phyloP scores from a whole-genome alignment of 2,888 invertebrate genomes.

The Dryobota labecula region DNA sequence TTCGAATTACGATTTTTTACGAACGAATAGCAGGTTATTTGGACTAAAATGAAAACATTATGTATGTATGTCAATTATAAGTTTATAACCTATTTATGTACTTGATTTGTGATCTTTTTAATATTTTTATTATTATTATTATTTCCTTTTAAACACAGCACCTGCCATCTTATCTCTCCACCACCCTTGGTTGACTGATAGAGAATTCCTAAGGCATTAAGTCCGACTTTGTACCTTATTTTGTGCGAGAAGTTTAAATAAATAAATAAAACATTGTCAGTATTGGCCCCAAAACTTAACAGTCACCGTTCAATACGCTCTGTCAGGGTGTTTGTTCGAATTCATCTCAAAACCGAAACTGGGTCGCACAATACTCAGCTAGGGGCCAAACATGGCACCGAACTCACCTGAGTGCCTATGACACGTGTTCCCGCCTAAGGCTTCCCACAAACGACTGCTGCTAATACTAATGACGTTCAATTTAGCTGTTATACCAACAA shows the following conservation, averaged over 20 bases:
- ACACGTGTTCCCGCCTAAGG: conserved; percentile 54
- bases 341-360: conserved; percentile 47
- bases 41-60: neutral
- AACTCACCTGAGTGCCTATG: conserved; percentile 41
- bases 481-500: conserved; percentile 46
- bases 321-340: conserved; percentile 26
- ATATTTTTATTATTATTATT: too few species aligned
- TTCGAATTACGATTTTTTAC: neutral
- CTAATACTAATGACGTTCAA: conserved; percentile 56
- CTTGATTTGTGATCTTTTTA: too few species aligned
- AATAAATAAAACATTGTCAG: neutral
- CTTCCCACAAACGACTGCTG: conserved; percentile 50
- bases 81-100: too few species aligned
- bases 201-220: too few species aligned
- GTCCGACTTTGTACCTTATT: too few species aligned
- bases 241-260: too few species aligned
- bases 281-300: neutral
- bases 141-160: too few species aligned
- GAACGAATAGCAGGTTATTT: neutral
- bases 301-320: conserved; percentile 13
- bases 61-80: too few species aligned
- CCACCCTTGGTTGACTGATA: too few species aligned
- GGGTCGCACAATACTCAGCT: conserved; percentile 49
- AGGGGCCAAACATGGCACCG: conserved; percentile 41
- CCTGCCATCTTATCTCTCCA: too few species aligned